These are phyloP conservation scores for Dynastes hyllus DNA, from an alignment of 2,888 invertebrate species.

Conservation along the genomic window DNA sequence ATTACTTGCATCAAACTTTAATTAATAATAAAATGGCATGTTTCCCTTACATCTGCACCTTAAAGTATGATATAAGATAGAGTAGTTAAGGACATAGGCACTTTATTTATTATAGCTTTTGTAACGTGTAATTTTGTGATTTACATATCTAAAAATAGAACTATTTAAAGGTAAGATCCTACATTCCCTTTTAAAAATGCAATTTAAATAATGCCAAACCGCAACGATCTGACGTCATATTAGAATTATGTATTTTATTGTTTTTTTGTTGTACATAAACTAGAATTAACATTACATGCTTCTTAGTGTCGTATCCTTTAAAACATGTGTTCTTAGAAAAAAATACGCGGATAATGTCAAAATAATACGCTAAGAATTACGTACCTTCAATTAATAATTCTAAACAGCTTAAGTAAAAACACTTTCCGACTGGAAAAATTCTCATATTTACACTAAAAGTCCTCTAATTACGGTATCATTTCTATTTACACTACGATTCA, in stretches of 20 bases:
- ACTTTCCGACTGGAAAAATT: background rate
- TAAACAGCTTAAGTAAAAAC: background rate
- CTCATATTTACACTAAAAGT: slow-evolving; percentile 39
- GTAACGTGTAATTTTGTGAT: background rate
- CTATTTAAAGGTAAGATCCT: background rate
- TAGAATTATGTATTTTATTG: background rate
- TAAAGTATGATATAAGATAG: too few relatives aligned
- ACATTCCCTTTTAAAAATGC: background rate
- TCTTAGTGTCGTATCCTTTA: background rate
- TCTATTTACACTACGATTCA: background rate
- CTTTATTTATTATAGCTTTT: too few relatives aligned
- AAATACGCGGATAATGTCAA: slow-evolving; percentile 3
- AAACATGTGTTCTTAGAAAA: slow-evolving; percentile 12
- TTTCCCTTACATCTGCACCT: too few relatives aligned
- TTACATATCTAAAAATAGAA: slow-evolving; percentile 6
- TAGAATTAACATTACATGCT: background rate
- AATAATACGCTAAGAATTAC: background rate
- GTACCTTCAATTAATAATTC: slow-evolving; percentile 12
- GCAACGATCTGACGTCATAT: background rate
- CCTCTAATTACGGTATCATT: background rate
- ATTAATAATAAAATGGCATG: too few relatives aligned
- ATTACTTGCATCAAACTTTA: too few relatives aligned
- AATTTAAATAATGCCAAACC: background rate
- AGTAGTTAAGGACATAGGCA: too few relatives aligned
- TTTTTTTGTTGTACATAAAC: background rate